Base-by-base conservation (phyloP, 2,113 vertebrate species). In the Nansenia antarctica region DNA sequence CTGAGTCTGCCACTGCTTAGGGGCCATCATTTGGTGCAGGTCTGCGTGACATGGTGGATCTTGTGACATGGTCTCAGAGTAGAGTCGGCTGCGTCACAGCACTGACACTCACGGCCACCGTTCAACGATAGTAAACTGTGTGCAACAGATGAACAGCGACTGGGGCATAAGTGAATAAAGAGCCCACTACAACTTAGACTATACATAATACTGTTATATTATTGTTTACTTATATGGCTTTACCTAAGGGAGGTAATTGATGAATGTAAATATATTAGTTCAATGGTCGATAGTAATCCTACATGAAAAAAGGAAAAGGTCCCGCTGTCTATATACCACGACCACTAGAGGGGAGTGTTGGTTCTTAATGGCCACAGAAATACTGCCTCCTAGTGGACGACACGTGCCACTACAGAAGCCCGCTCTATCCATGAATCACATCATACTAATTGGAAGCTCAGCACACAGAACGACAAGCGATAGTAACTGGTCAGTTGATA, bases 321-420 rank as follows among this genome's bases (percentile, higher is more conserved):
- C 55, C n/a, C 14, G 3, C 18, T 58, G 14, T 30, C 60, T 81
- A 68, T 5, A 31, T 1, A 12, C 22, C 24, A 69, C 4, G 26
- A 20, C 86, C 92, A 86, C 90, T 78, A 89, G 91, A 91, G 91
- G 90, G 79, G 64, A 53, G 66, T 87, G 80, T 90, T 86, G 88
- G 20, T 71, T 88, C 83, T 92, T 74, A 54, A 69, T 80, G 84
- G 1, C 62, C 55, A 27, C 22, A 35, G 62, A 20, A 52, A 22
- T 5, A 1, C 20, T 22, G 15, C 42, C 24, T 11, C 59, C 18
- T 34, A 1, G 20, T 8, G 32, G 26, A 1, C 3, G 42, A 24
- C 11, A 18, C 26, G 11, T 31, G 4, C 0, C 14, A 18, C 7
- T 20, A n/a, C 0, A 49, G 15, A 2, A 8, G n/a, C 20, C 35